Evolutionary conservation across 2,888 invertebrate genomes (phyloP), one percentile per base, ranked within the genome.

Genomic region (Acholoe squamosa): DNA sequence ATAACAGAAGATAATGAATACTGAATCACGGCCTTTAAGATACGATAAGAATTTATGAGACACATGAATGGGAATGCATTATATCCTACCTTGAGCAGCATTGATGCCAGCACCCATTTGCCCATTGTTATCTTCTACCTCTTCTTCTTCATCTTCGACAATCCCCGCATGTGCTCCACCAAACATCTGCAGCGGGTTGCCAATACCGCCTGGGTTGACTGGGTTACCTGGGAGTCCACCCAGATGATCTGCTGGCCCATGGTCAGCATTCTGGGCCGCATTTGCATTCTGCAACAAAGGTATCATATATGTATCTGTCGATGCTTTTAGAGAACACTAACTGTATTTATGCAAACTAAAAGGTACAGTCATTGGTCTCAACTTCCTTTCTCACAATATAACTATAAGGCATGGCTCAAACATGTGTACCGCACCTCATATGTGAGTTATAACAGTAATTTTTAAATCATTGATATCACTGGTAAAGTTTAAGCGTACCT

Each of bases 51-150:
- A 43, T 7, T n/a, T 3, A 43, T 43, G 43, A 43, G 43, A 43
- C 43, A 10, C 43, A 43, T n/a, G 43, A 3, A 43, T 43, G 43
- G 43, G 61, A 61, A 61, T 61, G 61, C 10, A 3, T 10, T 61
- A 61, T 61, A 61, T 61, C 28, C 34, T 88, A 94, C 95, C 95
- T 94, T 95, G 95, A 43, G 94, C 95, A 89, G 94, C 95, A 93
- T 94, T 94, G 91, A 95, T 95, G 19, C 92, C 95, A 91, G 94
- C 95, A 84, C 86, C 86, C 25, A 54, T 86, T 28, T 86, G 86
- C 16, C 54, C 86, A 28, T 86, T 86, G 31, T 52, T 94, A 93
- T 25, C 91, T 92, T 22, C 90, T 93, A 89, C 91, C 33, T 93
- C 95, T 89, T 93, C 93, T 91, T 94, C 94, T 61, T 93, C 93